These are phyloP conservation scores for Acanthaster planci DNA, from an alignment of 35 echinoderm and acorn worm genomes.

Conservation along the genomic window DNA sequence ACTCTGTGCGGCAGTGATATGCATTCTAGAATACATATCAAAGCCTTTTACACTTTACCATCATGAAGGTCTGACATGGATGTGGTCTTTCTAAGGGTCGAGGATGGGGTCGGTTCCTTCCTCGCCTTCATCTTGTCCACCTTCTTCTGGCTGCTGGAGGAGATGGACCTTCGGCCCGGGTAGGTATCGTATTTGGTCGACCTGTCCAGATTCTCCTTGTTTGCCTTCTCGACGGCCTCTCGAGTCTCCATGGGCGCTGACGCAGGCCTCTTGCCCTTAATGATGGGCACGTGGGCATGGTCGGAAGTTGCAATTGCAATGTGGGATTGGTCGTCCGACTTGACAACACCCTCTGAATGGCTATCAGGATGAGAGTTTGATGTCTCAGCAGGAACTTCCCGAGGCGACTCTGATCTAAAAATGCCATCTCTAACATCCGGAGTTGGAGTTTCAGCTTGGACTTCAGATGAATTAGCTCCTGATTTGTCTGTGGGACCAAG, in stretches of 20 bases:
- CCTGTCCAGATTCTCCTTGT: background rate
- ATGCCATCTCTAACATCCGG: too few species aligned
- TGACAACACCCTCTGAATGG: background rate
- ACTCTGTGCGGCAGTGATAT: background rate
- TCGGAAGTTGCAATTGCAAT: background rate
- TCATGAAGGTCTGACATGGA: slow-evolving; percentile 31
- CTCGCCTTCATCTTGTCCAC: slow-evolving; percentile 33
- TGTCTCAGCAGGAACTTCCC: background rate
- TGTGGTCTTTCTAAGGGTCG: slow-evolving; percentile 8
- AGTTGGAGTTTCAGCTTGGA: too few species aligned
- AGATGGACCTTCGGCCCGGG: background rate
- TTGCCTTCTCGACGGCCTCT: background rate
- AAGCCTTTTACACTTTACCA: background rate
- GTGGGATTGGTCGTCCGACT: slow-evolving; percentile 1
- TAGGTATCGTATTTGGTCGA: background rate
- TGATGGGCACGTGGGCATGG: background rate
- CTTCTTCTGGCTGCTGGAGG: background rate
- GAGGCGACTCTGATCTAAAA: background rate
- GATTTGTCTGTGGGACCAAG: background rate
- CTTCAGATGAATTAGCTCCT: background rate
- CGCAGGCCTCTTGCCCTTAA: background rate
- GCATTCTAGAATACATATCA: background rate
- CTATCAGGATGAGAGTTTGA: background rate
- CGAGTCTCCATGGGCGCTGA: background rate
- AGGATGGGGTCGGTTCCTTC: background rate